A percentile compares a stretch with the other conserved stretches of the same genome.
These are phyloP conservation scores for Holothuria leucospilota DNA, from an alignment of 53 echinoderm and acorn worm species.

Conservation along the genomic window DNA sequence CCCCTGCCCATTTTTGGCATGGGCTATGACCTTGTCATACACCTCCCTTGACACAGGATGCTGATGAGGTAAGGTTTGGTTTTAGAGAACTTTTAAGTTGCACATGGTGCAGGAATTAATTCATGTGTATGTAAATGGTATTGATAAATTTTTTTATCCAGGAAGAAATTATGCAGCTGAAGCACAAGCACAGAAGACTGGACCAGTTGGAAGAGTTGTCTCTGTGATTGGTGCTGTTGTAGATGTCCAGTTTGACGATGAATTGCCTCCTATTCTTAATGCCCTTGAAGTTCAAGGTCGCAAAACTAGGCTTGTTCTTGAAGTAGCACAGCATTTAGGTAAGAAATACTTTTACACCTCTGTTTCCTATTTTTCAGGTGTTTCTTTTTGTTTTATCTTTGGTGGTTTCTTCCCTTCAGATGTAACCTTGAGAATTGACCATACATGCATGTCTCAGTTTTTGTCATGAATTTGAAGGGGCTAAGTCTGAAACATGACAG, in stretches of 20 bases:
- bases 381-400: too few relatives aligned
- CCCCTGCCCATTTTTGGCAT: too few relatives aligned
- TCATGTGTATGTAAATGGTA: too few relatives aligned
- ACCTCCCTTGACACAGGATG: too few relatives aligned
- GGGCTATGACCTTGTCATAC: too few relatives aligned
- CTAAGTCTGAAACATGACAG: not conserved
- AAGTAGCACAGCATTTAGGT: conserved; percentile 99
- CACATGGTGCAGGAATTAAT: too few relatives aligned
- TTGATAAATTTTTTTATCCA: not conserved
- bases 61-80: too few relatives aligned
- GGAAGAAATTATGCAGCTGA: conserved; percentile 95
- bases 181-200: conserved; percentile 68
- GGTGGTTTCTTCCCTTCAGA: too few relatives aligned
- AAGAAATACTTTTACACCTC: conserved; percentile 2
- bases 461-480: not conserved
- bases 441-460: not conserved
- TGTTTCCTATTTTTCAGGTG: too few relatives aligned
- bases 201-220: conserved; percentile 76
- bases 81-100: too few relatives aligned
- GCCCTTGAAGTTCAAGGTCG: conserved; percentile 96
- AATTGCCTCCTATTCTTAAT: conserved; percentile 96
- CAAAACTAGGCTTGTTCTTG: conserved; percentile 85
- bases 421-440: too few relatives aligned
- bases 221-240: conserved; percentile 99
- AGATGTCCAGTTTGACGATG: conserved; percentile 97